Evolutionary conservation across 2,113 vertebrate genomes (phyloP), one percentile per base, ranked within the genome.

Genomic region (Gymnocephalus cernua): DNA sequence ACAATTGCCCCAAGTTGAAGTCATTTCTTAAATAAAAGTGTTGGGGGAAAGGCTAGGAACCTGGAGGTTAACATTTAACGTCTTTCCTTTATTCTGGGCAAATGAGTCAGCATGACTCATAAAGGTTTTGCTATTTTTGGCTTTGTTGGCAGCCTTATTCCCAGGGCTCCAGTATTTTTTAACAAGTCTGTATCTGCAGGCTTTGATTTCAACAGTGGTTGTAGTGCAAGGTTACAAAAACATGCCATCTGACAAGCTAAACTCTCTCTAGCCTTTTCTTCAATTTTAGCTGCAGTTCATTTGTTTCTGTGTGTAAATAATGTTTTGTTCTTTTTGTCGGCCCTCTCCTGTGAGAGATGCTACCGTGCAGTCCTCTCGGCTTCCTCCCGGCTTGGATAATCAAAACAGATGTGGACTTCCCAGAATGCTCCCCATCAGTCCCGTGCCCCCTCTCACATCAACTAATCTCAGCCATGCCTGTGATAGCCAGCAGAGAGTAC

Each of bases 321-420:
- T 66, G 58, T 27, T 59, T 63, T 69, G 25, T 56, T 78, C 48
- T 47, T 32, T 62, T 77, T 51, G 48, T 74, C 21, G 0, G 21
- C 18, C 16, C 48, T 69, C n/a, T 35, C 41, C 41, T 66, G 50
- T 66, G 64, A 61, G 69, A 66, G 53, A 80, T 77, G 62, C 73
- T 71, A 75, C 61, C 64, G 73, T 27, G 38, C 19, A 0, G 23
- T 61, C 50, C 45, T 77, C 41, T 27, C 29, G 12, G 56, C 71
- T 50, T 76, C 32, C 62, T 74, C 74, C 54, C 71, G 51, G 76
- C 70, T 67, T 59, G 51, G 68, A 87, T 86, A 86, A 91, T 89
- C 84, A 69, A 87, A 84, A 81, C 90, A 92, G 90, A 93, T 92
- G 90, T 90, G 83, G 62, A 81, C 82, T 84, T 77, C 85, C 79